Percentiles rank a stretch among this genome's conserved stretches.
Evolutionary conservation across 2,797 vertebrate species (phyloP).

Genomic region (Ciconia nigra): DNA sequence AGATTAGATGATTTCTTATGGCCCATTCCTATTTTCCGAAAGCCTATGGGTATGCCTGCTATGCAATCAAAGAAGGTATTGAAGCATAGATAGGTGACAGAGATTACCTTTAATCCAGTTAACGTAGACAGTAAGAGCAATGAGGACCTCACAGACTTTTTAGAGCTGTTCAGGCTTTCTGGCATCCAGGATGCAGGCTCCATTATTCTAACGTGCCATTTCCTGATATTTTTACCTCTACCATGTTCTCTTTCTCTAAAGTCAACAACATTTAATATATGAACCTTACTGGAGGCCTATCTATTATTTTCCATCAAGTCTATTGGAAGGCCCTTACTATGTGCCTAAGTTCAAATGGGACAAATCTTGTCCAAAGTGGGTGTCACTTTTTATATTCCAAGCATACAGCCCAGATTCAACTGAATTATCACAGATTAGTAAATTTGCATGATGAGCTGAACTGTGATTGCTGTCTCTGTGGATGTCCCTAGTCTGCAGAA

Average conservation of each 20-base stretch:
- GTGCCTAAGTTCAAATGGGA: not conserved
- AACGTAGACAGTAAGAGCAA: not conserved
- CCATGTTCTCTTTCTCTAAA: not conserved
- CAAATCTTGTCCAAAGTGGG: not conserved
- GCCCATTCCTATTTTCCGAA: not conserved
- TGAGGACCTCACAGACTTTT: not conserved
- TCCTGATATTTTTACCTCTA: not conserved
- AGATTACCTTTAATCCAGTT: not conserved
- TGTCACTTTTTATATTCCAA: not conserved
- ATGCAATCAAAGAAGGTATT: not conserved
- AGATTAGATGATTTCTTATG: not conserved
- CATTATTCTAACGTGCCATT: not conserved
- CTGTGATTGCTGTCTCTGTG: not conserved
- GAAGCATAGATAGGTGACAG: not conserved
- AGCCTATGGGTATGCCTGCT: not conserved
- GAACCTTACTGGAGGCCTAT: not conserved
- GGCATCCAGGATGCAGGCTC: not conserved
- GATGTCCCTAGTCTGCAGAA: not conserved
- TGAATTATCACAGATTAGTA: not conserved
- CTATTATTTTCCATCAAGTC: not conserved
- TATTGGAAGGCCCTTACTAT: not conserved
- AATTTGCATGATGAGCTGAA: not conserved
- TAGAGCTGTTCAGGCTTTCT: not conserved
- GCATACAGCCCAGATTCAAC: not conserved
- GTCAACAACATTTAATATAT: not conserved